phyloP scores from a whole-genome alignment of 2,113 vertebrate genomes.

The Sinocyclocheilus maitianheensis region DNA sequence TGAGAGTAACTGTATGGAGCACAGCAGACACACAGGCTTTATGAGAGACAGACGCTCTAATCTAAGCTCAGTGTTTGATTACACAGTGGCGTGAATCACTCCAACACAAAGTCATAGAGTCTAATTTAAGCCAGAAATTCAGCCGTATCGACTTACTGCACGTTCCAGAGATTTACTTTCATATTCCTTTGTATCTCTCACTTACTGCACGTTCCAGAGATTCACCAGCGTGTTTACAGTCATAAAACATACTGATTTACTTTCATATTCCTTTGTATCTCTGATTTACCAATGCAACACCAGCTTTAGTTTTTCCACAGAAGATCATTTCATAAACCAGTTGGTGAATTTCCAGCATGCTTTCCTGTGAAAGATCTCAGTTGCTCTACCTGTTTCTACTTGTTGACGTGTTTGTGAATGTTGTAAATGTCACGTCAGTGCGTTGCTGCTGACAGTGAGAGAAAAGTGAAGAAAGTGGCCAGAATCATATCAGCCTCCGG shows the following conservation, averaged over 20 bases:
- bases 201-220: slow-evolving; percentile 58
- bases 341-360: not conserved
- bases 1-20: too few relatives aligned
- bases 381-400: not conserved
- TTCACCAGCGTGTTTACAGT: not conserved
- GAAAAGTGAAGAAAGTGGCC: too few relatives aligned
- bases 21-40: too few relatives aligned
- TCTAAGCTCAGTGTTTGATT: not conserved
- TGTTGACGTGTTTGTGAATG: not conserved
- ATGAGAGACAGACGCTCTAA: not conserved
- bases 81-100: not conserved
- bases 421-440: not conserved
- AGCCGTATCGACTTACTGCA: slow-evolving; percentile 66
- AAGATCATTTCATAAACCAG: not conserved
- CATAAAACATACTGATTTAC: not conserved
- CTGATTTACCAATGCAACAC: not conserved
- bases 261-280: too few relatives aligned
- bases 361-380: not conserved
- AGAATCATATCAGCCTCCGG: too few relatives aligned
- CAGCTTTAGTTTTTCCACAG: too few relatives aligned
- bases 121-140: slow-evolving; percentile 77
- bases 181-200: too few relatives aligned
- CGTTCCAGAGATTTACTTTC: not conserved
- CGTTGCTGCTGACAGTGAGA: too few relatives aligned
- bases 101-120: slow-evolving; percentile 7